Evolutionary conservation across 64 coral and sea anemone genomes (phyloP).

Genomic region (Astreopora myriophthalma): DNA sequence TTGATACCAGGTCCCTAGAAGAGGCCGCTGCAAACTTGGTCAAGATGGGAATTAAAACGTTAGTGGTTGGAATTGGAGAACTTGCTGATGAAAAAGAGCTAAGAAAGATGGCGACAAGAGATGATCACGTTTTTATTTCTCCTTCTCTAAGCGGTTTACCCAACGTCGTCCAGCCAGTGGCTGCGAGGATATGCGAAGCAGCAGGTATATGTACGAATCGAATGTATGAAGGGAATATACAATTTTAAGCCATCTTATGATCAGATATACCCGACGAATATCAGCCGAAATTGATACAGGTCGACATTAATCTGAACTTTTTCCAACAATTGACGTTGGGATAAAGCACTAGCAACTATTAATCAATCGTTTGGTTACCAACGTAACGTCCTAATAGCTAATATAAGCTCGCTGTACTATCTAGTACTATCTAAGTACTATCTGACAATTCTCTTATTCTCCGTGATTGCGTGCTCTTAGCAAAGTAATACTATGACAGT

Average conservation of each 20-base stretch:
- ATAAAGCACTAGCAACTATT: too few species aligned
- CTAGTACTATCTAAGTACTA: too few species aligned
- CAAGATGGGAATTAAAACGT: slow-evolving; percentile 12
- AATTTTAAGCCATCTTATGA: too few species aligned
- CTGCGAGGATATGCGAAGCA: slow-evolving; percentile 32
- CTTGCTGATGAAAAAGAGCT: slow-evolving; percentile 15
- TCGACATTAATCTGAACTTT: too few species aligned
- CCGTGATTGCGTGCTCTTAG: background rate
- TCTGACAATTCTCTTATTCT: background rate
- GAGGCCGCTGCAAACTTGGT: background rate
- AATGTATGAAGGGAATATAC: too few species aligned
- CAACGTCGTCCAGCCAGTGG: slow-evolving; percentile 4
- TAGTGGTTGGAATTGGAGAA: slow-evolving; percentile 65
- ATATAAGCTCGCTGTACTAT: too few species aligned
- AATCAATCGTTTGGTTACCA: too few species aligned
- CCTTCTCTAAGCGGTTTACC: background rate
- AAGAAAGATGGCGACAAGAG: background rate
- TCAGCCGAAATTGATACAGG: too few species aligned
- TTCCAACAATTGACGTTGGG: too few species aligned
- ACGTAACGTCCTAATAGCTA: too few species aligned
- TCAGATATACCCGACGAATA: too few species aligned
- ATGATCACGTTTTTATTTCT: slow-evolving; percentile 36
- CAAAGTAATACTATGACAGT: background rate
- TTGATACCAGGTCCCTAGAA: slow-evolving; percentile 13
- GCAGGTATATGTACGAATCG: slow-evolving; percentile 67